These are phyloP conservation scores for Prietella phreatophila DNA, from an alignment of 2,113 vertebrate genomes.

Conservation along the genomic window DNA sequence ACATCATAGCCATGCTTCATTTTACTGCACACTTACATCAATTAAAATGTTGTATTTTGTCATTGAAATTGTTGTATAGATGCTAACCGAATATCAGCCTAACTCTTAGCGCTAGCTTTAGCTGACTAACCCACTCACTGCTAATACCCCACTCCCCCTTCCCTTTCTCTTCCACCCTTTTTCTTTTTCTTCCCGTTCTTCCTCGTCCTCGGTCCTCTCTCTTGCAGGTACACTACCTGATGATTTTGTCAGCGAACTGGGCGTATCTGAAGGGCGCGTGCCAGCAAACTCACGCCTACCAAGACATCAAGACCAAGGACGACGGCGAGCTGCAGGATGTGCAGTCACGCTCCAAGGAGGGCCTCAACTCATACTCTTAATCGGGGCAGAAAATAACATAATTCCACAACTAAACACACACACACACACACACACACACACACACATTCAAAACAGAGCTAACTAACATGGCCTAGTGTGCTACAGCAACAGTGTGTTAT, in stretches of 20 bases:
- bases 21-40: neutral
- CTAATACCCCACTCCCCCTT: slow-evolving; percentile 70
- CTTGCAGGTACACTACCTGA: slow-evolving; percentile 98
- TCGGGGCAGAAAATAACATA: slow-evolving; percentile 58
- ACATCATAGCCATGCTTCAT: neutral
- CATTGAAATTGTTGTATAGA: neutral
- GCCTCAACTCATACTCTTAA: slow-evolving; percentile 99
- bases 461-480: slow-evolving; percentile 74
- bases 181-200: neutral
- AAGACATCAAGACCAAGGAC: slow-evolving; percentile 99
- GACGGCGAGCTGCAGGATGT: slow-evolving; percentile 96
- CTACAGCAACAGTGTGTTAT: slow-evolving; percentile 41
- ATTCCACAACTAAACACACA: slow-evolving; percentile 48
- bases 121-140: slow-evolving; percentile 85
- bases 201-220: slow-evolving; percentile 78
- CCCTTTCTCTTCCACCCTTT: neutral
- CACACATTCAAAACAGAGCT: slow-evolving; percentile 74
- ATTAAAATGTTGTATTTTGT: neutral
- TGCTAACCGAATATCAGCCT: slow-evolving; percentile 50
- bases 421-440: slow-evolving; percentile 36
- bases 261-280: slow-evolving; percentile 97
- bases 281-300: slow-evolving; percentile 97
- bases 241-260: slow-evolving; percentile 99
- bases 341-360: slow-evolving; percentile 97
- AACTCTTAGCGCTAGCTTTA: slow-evolving; percentile 79